These are phyloP conservation scores for Leptarthrus brevirostris DNA, from an alignment of 2,888 invertebrate genomes.

Conservation along the genomic window DNA sequence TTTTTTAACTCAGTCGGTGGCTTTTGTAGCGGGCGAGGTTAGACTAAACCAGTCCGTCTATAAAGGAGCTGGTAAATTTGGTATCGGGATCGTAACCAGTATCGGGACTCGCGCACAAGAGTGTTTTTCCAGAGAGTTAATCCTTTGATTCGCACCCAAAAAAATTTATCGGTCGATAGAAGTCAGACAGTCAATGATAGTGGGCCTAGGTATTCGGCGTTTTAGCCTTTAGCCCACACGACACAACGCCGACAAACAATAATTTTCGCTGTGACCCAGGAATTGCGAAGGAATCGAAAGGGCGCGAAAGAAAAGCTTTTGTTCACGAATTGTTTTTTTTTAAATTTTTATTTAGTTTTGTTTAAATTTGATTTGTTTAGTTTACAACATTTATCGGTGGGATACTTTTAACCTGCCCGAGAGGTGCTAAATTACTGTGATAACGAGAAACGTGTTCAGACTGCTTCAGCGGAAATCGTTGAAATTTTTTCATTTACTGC, in stretches of 20 bases:
- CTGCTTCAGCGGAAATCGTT: neutral
- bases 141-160: conserved; percentile 17
- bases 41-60: too few species aligned
- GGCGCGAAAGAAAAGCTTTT: too few species aligned
- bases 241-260: too few species aligned
- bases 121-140: too few species aligned
- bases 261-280: too few species aligned
- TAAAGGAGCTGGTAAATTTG: too few species aligned
- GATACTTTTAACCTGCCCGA: neutral
- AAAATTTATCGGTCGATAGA: conserved; percentile 12
- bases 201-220: conserved; percentile 11
- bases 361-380: neutral
- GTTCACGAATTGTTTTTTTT: neutral
- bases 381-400: neutral
- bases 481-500: neutral
- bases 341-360: neutral
- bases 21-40: too few species aligned
- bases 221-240: conserved; percentile 4
- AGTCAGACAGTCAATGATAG: conserved; percentile 12
- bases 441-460: conserved; percentile 9
- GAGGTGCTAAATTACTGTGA: conserved; percentile 14
- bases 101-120: too few species aligned
- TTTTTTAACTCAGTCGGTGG: too few species aligned
- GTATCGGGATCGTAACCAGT: too few species aligned
- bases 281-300: too few species aligned